Evolutionary conservation across 2,113 vertebrate genomes (phyloP).

Genomic region (Corvus moneduloides): DNA sequence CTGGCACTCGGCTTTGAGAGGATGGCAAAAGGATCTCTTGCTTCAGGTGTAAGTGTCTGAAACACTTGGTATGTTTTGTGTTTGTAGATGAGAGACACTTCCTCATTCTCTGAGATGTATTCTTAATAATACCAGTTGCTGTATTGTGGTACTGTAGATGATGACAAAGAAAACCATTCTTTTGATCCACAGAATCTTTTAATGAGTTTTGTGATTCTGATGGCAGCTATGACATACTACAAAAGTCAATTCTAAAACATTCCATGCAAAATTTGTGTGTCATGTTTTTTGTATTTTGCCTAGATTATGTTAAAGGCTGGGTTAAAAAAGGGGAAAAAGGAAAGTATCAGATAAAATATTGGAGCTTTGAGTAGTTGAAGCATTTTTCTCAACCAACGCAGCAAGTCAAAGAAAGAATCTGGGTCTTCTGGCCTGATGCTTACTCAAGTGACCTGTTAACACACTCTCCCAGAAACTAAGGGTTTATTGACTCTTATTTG

Average conservation of each 20-base stretch:
- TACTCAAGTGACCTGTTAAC: neutral
- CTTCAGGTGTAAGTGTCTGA: slow-evolving; percentile 68
- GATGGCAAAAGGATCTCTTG: slow-evolving; percentile 86
- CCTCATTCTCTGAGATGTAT: neutral
- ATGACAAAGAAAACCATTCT: neutral
- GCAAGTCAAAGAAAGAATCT: neutral
- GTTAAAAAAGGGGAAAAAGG: neutral
- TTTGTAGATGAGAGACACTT: neutral
- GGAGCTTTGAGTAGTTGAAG: neutral
- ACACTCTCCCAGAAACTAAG: neutral
- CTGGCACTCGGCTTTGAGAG: slow-evolving; percentile 96
- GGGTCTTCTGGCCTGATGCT: neutral
- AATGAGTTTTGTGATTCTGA: neutral
- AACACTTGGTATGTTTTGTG: neutral
- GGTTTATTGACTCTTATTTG: neutral
- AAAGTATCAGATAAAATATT: neutral
- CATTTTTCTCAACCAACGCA: neutral
- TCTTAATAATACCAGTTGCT: neutral
- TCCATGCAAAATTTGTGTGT: neutral
- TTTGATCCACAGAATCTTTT: neutral
- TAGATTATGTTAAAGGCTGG: neutral
- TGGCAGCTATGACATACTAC: neutral
- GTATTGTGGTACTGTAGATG: neutral
- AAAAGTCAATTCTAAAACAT: neutral
- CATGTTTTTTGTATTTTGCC: neutral